Evolutionary conservation across 2,888 invertebrate genomes (phyloP), one percentile per base, ranked within the genome.

Genomic region (Cheilosia vernalis): DNA sequence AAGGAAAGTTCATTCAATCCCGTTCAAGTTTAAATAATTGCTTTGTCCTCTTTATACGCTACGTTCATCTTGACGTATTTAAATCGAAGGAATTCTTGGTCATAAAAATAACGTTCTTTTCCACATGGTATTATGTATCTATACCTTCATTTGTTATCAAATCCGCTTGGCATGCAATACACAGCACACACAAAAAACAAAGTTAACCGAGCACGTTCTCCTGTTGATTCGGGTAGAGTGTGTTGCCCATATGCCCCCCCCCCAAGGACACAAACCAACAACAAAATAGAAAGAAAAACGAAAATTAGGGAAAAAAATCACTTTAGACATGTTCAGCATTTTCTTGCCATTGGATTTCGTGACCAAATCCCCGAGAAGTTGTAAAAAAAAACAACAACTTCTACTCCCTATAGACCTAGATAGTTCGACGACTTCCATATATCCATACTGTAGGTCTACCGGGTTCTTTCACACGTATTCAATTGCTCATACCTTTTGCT

Each of bases 161-260:
- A 55, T 53, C 53, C 42, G 24, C 24, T 17, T n/a, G 6, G 40
- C 40, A 66, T 17, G 44, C 44, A 47, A 47, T 47, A 17, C 44
- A 24, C 27, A 30, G 9, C 21, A 21, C 33, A 15, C 55, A 66
- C 30, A 30, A 47, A 63, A 27, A 0, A 42, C 17, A 55, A 15
- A 15, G 30, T 33, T 56, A 42, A 3, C 61, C 33, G 49, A 58
- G 72, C 78, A 83, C 83, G 83, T 78, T 83, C 55, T 78, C 83
- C 83, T 83, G 83, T 83, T 83, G 83, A 78, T 83, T 78, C 83
- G 27, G 17, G 13, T 15, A 44, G 40, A 67, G 61, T 78, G 61
- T 60, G 64, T 66, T 66, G 60, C 55, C 24, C 76, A 42, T 40
- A 72, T 40, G 49, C 56, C 33, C 10, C 37, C 33, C 19, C 10